Conservation (phyloP, 2,113 vertebrate genomes). For the Oryzias curvinotus region DNA sequence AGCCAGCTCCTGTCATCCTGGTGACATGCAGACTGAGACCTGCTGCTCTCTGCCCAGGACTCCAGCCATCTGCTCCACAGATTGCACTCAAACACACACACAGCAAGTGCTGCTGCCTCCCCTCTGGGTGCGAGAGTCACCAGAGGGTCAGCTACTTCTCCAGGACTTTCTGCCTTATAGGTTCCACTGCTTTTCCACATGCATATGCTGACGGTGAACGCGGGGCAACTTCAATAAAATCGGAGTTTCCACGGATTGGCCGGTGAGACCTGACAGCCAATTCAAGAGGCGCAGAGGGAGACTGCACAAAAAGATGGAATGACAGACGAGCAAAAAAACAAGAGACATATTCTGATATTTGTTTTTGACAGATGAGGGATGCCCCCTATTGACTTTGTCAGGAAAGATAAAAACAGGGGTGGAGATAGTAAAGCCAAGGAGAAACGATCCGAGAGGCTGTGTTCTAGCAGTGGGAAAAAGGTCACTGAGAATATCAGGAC, state of each 20-base stretch:
- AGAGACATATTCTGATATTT: slow-evolving; percentile 95
- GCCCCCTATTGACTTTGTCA: slow-evolving; percentile 98
- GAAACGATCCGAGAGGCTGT: slow-evolving; percentile 66
- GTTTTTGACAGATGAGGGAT: slow-evolving; percentile 99
- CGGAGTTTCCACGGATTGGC: slow-evolving; percentile 41
- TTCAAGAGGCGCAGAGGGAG: slow-evolving; percentile 81
- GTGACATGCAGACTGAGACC: slow-evolving; percentile 71
- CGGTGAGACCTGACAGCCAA: slow-evolving; percentile 20
- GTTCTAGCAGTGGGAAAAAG: slow-evolving; percentile 80
- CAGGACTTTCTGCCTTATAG: slow-evolving; percentile 55
- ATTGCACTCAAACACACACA: slow-evolving; percentile 72
- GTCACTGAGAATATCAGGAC: slow-evolving; percentile 82
- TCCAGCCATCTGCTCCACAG: slow-evolving; percentile 83
- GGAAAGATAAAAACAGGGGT: slow-evolving; percentile 83
- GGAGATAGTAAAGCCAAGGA: slow-evolving; percentile 77
- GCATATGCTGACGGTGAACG: slow-evolving; percentile 38
- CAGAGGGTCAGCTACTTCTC: slow-evolving; percentile 76
- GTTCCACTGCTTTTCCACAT: slow-evolving; percentile 44
- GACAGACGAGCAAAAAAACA: slow-evolving; percentile 82
- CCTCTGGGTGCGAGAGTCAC: slow-evolving; percentile 84
- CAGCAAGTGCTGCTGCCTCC: slow-evolving; percentile 79
- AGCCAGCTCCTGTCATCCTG: slow-evolving; percentile 63
- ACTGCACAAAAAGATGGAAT: slow-evolving; percentile 75
- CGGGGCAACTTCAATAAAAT: slow-evolving; percentile 31
- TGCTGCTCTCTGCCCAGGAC: slow-evolving; percentile 77